phyloP scores from a whole-genome alignment of 2,888 invertebrate species.

The Ariolimax columbianus region DNA sequence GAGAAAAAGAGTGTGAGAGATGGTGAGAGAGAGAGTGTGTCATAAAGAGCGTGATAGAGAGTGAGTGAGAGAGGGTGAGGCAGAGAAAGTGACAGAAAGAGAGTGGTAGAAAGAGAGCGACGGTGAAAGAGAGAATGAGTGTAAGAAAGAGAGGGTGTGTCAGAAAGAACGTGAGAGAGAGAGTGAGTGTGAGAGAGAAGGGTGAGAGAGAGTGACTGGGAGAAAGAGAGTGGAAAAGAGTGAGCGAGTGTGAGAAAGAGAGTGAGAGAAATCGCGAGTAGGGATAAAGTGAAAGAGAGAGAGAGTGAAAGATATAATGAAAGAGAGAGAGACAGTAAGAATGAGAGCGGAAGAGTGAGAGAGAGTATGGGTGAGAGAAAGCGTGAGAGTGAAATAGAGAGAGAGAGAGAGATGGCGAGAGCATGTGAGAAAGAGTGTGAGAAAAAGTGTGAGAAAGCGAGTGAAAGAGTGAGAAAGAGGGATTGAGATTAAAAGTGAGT shows the following conservation, averaged over 20 bases:
- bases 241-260: neutral
- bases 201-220: neutral
- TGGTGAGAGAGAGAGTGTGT: too few species aligned
- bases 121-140: slow-evolving; percentile 15
- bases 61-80: too few species aligned
- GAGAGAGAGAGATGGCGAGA: neutral
- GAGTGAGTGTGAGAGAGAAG: too few species aligned
- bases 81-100: slow-evolving; percentile 19
- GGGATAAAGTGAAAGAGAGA: neutral
- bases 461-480: neutral
- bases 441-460: neutral
- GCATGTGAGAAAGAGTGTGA: neutral
- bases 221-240: neutral
- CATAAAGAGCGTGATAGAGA: too few species aligned
- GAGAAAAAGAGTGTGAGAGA: too few species aligned
- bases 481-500: neutral
- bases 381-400: neutral
- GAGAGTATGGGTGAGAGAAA: too few species aligned
- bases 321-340: too few species aligned
- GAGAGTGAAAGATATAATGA: too few species aligned
- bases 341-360: too few species aligned
- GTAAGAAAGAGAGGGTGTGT: slow-evolving; percentile 1
- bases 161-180: neutral
- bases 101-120: slow-evolving; percentile 16
- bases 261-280: neutral